Base-by-base conservation (phyloP, 2,888 invertebrate genomes). In the Colostygia pectinataria region DNA sequence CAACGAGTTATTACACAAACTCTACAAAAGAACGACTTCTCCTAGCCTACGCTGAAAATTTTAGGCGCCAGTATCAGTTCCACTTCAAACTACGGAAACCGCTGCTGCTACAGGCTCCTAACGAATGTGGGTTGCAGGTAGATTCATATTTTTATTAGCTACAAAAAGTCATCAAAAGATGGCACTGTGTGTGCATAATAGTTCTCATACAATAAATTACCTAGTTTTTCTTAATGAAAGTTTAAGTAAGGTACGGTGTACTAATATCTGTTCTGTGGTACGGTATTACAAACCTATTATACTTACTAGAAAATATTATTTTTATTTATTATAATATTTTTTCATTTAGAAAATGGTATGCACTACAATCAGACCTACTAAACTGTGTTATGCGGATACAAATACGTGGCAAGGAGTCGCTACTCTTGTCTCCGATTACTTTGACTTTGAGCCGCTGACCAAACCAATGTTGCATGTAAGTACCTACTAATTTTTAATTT, bases 281-380 rank as follows among this genome's bases (percentile, higher is more conserved):
- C n/a, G n/a, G n/a, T n/a, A 15, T 15, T 15, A 15, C 15, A 4
- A 15, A 15, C 4, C 15, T 15, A 15, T 4, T 15, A 15, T 15
- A 15, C 15, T 2, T 6, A 20, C 7, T 23, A 12, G 18, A 18
- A 3, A 18, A 18, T 18, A 18, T 18, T 18, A 4, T 18, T 18
- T 18, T 3, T 18, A 18, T 18, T 18, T 18, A 4, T 18, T 18
- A 4, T 18, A 3, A 18, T 18, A 18, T 9, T 32, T 10, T 28
- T 20, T 47, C 1, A 41, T 82, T 76, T 76, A 97, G 96, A 98
- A 97, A 93, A 95, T 97, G 91, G 96, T 97, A 28, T 96, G 96
- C 62, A 95, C 96, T 4, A 93, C 95, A 1, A 92, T 98, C 55
- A 91, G 95, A 31, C 95, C 96, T 13, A 96, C 96, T 8, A 93